phyloP scores from a whole-genome alignment of 2,113 vertebrate species.

The Colaptes auratus region DNA sequence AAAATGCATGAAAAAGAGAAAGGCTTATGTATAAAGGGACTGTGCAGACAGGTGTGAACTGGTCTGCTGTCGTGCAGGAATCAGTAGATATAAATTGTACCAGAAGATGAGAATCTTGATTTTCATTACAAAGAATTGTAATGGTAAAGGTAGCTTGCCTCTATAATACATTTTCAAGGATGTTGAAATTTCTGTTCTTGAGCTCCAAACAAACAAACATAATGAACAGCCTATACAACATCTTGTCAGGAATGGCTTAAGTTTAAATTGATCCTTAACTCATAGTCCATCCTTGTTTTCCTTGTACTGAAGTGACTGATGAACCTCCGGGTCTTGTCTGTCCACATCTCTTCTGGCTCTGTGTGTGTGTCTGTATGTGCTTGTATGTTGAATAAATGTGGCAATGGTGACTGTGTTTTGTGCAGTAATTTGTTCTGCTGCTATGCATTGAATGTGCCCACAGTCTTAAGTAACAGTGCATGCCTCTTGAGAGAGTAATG shows the following conservation, averaged over 20 bases:
- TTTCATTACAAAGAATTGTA: neutral
- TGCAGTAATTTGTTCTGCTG: neutral
- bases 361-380: fast-evolving
- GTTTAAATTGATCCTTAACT: neutral
- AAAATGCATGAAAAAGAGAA: neutral
- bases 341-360: fast-evolving
- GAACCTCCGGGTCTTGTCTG: neutral
- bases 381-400: neutral
- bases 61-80: neutral
- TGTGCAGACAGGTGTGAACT: neutral
- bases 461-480: neutral
- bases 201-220: neutral
- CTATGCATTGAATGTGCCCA: no score
- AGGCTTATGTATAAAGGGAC: neutral
- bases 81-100: neutral
- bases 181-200: neutral
- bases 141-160: neutral
- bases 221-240: neutral
- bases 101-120: neutral
- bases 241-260: neutral
- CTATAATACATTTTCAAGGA: neutral
- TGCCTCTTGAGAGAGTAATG: fast-evolving
- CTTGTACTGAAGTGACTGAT: neutral
- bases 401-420: fast-evolving
- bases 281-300: neutral